Conservation (phyloP, 2,888 invertebrate species). For the Galerucella calmariensis region DNA sequence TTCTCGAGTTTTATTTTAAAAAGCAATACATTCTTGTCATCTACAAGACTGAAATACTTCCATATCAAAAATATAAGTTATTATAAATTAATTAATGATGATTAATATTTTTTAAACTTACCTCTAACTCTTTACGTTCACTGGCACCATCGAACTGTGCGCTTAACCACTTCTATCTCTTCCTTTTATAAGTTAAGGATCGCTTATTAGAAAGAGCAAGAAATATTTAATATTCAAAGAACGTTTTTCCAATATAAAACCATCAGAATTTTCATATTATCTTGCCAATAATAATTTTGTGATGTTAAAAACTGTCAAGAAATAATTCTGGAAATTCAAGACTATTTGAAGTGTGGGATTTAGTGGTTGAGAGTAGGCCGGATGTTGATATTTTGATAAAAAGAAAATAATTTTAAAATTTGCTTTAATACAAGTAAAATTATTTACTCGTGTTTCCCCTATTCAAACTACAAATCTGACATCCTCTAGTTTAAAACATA, state of each 20-base stretch:
- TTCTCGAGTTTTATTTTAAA: too few relatives aligned
- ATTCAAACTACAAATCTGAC: too few relatives aligned
- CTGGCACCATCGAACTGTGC: slow-evolving; percentile 23
- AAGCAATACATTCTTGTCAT: too few relatives aligned
- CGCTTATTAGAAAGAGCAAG: slow-evolving; percentile 24
- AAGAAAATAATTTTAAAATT: not conserved
- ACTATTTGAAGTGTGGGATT: slow-evolving; percentile 26
- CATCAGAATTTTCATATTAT: slow-evolving; percentile 43
- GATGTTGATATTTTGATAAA: not conserved
- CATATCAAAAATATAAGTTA: too few relatives aligned
- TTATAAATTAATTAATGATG: too few relatives aligned
- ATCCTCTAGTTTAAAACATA: too few relatives aligned
- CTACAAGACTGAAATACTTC: too few relatives aligned
- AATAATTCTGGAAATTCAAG: slow-evolving; percentile 33
- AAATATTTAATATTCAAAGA: slow-evolving; percentile 42
- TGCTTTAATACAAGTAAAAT: too few relatives aligned
- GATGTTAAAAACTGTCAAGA: slow-evolving; percentile 23
- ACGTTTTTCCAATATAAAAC: slow-evolving; percentile 41
- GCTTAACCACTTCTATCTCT: not conserved
- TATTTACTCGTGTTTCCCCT: too few relatives aligned
- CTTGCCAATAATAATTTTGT: slow-evolving; percentile 43
- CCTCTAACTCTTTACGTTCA: slow-evolving; percentile 6
- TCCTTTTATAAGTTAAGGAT: slow-evolving; percentile 36
- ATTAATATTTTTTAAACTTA: not conserved
- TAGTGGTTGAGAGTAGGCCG: slow-evolving; percentile 31